Evolutionary conservation across 64 coral and sea anemone species (phyloP).

Genomic region (Anthopleura sola): DNA sequence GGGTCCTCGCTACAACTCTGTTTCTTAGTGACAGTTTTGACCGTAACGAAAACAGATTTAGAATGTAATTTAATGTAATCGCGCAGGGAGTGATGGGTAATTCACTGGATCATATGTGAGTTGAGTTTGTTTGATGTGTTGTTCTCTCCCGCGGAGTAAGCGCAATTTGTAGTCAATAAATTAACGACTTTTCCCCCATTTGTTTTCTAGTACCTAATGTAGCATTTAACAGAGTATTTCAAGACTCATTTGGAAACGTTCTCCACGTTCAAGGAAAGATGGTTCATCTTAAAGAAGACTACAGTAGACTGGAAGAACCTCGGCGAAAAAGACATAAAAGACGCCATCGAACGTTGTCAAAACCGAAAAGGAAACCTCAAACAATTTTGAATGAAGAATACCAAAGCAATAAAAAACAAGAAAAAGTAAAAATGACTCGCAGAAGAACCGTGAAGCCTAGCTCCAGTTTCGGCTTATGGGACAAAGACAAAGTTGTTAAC

Average conservation of each 20-base stretch:
- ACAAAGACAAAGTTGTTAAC: not conserved
- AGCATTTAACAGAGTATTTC: not conserved
- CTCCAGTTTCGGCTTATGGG: slow-evolving; percentile 11
- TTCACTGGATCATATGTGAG: too few species aligned
- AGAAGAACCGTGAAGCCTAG: not conserved
- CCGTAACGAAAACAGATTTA: too few species aligned
- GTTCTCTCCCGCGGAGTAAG: too few species aligned
- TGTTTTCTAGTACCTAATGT: not conserved
- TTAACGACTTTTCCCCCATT: too few species aligned
- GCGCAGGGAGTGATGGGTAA: too few species aligned
- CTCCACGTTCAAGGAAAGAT: slow-evolving; percentile 10
- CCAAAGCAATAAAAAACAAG: not conserved
- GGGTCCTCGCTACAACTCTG: too few species aligned
- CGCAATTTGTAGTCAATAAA: too few species aligned
- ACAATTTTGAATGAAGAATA: not conserved
- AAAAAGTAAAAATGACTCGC: not conserved
- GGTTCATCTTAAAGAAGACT: slow-evolving; percentile 10
- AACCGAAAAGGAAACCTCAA: not conserved
- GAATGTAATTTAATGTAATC: too few species aligned
- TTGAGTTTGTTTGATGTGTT: too few species aligned
- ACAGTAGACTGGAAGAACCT: not conserved
- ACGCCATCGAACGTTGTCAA: not conserved
- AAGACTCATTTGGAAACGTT: slow-evolving; percentile 10
- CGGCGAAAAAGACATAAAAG: not conserved
- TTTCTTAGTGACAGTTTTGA: too few species aligned